phyloP scores from a whole-genome alignment of 2,113 vertebrate genomes.

The Mormoops blainvillei region DNA sequence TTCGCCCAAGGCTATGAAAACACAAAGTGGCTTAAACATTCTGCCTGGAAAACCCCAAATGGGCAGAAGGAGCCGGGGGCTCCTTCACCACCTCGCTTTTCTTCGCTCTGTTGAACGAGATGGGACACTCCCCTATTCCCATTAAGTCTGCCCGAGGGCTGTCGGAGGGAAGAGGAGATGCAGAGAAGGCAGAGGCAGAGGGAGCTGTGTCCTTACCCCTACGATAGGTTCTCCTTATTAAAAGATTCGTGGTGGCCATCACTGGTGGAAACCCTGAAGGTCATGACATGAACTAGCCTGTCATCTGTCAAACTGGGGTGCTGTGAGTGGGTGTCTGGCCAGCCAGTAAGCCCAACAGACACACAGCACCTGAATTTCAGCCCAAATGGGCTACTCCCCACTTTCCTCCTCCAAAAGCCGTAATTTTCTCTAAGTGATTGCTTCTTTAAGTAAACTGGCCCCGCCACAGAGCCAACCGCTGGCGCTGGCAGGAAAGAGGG shows the following conservation, averaged over 20 bases:
- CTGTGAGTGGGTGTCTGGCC: accelerated
- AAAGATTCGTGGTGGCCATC: accelerated
- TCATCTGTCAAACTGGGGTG: not conserved
- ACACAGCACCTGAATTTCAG: not conserved
- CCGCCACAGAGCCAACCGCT: not conserved
- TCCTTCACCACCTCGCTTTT: not conserved
- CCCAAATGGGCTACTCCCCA: not conserved
- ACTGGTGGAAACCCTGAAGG: not conserved
- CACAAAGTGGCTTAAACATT: not conserved
- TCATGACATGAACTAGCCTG: not conserved
- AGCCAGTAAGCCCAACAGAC: not conserved
- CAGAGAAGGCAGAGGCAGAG: not conserved
- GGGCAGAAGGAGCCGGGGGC: not conserved
- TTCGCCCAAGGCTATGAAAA: not conserved
- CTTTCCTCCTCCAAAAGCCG: not conserved
- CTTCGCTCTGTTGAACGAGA: accelerated
- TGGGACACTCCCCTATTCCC: not conserved
- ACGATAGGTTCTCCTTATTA: not conserved
- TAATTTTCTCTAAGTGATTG: not conserved
- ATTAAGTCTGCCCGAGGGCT: not conserved
- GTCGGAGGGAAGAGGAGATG: not conserved
- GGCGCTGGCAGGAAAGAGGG: not conserved
- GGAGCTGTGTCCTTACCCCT: not conserved
- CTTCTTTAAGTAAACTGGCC: not conserved
- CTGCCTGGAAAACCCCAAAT: not conserved